Conservation (phyloP, 2,113 vertebrate genomes). For the Spilogale gracilis region DNA sequence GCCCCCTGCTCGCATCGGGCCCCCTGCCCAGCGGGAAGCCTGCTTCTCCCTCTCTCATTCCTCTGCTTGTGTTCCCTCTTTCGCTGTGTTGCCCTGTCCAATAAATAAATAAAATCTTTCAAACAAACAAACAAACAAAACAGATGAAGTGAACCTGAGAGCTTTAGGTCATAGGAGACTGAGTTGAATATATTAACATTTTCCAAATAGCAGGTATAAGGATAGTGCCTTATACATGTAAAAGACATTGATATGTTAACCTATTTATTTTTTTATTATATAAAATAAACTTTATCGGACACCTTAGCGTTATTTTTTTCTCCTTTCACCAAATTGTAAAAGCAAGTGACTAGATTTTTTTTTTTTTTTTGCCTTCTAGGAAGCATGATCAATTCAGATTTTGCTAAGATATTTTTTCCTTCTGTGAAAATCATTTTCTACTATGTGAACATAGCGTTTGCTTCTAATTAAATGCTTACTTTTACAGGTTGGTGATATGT, state of each 20-base stretch:
- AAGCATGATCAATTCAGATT: not conserved
- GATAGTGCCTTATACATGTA: not conserved
- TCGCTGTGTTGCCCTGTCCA: no score
- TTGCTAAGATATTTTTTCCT: not conserved
- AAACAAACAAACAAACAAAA: not conserved
- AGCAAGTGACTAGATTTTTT: not conserved
- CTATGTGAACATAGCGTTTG: not conserved
- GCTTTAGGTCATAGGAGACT: not conserved
- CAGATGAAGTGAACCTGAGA: not conserved
- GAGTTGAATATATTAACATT: not conserved
- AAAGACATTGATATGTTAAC: not conserved
- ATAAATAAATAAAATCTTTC: no score
- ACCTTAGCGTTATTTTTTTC: constrained; percentile 1
- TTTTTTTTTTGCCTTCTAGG: not conserved
- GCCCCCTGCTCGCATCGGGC: no score
- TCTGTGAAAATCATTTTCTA: not conserved
- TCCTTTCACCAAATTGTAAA: not conserved
- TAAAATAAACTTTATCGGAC: not conserved
- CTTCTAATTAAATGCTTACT: not conserved
- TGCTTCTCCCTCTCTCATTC: no score
- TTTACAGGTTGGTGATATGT: not conserved
- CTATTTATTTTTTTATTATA: not conserved
- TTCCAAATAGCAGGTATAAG: not conserved
- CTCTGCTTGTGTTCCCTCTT: no score
- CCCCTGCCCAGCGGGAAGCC: no score